Conservation (phyloP, 2,888 invertebrate genomes). For the Aproaerema taeniolella region DNA sequence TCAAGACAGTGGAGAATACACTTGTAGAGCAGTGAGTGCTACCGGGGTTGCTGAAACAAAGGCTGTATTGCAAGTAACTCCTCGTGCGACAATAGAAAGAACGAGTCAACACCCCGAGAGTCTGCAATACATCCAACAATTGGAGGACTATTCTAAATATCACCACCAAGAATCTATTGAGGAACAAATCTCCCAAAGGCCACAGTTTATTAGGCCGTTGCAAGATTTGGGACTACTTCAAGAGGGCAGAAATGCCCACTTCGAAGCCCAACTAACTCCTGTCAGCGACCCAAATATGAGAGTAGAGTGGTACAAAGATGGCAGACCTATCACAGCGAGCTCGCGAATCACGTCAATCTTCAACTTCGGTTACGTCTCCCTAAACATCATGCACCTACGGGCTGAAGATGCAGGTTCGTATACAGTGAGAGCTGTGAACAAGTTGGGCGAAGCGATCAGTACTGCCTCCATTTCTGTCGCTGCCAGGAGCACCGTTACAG, state of each 20-base stretch:
- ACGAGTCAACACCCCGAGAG: slow-evolving; percentile 94
- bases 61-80: slow-evolving; percentile 87
- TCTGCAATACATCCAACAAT: slow-evolving; percentile 91
- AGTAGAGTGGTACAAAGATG: slow-evolving; percentile 97
- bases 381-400: slow-evolving; percentile 98
- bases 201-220: slow-evolving; percentile 92
- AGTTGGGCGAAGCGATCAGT: slow-evolving; percentile 93
- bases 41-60: slow-evolving; percentile 92
- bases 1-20: slow-evolving; percentile 93
- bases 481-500: slow-evolving; percentile 88
- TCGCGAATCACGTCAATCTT: slow-evolving; percentile 98
- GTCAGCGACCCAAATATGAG: slow-evolving; percentile 96
- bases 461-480: slow-evolving; percentile 86
- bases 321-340: slow-evolving; percentile 95
- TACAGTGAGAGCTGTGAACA: slow-evolving; percentile 93
- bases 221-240: slow-evolving; percentile 91
- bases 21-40: slow-evolving; percentile 91
- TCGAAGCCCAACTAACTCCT: slow-evolving; percentile 94
- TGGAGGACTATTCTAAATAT: slow-evolving; percentile 93
- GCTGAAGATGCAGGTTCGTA: slow-evolving; percentile 98
- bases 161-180: slow-evolving; percentile 91
- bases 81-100: slow-evolving; percentile 90
- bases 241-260: slow-evolving; percentile 94
- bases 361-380: slow-evolving; percentile 99
- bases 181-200: slow-evolving; percentile 87